Conservation (phyloP, 1,140 invertebrate species). For the Carposina sasakii region DNA sequence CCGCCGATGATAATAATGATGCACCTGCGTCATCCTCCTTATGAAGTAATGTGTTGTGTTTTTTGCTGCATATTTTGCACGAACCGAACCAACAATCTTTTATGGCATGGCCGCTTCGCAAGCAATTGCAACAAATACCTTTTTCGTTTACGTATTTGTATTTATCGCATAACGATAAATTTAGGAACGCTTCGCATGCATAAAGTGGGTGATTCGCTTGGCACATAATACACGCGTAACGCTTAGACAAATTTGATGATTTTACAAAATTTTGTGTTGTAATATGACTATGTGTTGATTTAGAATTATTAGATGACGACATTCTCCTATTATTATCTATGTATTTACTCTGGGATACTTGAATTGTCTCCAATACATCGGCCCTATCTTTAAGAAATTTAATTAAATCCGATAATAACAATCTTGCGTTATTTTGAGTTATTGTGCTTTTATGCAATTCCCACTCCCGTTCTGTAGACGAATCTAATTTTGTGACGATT, state of each 20-base stretch:
- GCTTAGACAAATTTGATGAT: too few relatives aligned
- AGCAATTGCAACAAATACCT: constrained; percentile 18
- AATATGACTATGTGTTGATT: constrained; percentile 6
- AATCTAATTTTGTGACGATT: constrained; percentile 13
- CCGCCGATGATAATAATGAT: not conserved
- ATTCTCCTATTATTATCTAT: not conserved
- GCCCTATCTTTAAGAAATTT: constrained; percentile 14
- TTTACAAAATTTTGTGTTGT: too few relatives aligned
- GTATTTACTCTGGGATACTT: not conserved
- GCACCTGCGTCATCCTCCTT: not conserved
- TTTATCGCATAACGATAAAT: constrained; percentile 9
- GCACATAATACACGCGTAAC: constrained; percentile 1
- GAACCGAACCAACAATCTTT: constrained; percentile 16
- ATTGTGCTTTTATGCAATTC: constrained; percentile 10
- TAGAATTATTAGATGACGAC: not conserved
- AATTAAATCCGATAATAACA: constrained; percentile 7
- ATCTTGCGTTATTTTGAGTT: not conserved
- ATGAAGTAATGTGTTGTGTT: constrained; percentile 25
- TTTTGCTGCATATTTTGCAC: constrained; percentile 19
- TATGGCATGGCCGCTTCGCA: constrained; percentile 16
- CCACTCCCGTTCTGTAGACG: constrained; percentile 13
- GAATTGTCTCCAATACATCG: constrained; percentile 13
- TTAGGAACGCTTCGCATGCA: constrained; percentile 7
- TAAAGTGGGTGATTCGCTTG: constrained; percentile 12
- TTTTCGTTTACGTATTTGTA: constrained; percentile 11